These are phyloP conservation scores for Pituophis catenifer DNA, from an alignment of 2,113 vertebrate species.

Conservation along the genomic window DNA sequence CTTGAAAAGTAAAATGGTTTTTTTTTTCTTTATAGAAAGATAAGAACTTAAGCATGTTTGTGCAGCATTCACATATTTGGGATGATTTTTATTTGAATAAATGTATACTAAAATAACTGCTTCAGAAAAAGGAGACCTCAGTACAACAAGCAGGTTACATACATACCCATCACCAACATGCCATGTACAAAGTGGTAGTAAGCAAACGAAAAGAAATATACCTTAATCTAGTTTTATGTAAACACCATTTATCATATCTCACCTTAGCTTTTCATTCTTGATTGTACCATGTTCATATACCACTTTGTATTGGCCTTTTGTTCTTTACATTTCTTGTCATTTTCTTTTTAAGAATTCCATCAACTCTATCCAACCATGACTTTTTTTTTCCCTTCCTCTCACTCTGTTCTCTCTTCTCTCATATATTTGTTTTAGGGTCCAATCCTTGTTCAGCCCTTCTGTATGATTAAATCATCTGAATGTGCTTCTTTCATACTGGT, in stretches of 20 bases:
- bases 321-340: background rate
- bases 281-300: background rate
- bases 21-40: background rate
- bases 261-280: background rate
- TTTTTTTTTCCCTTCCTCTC: background rate
- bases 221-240: background rate
- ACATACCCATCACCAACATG: background rate
- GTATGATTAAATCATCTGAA: background rate
- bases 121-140: background rate
- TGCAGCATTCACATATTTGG: slow-evolving; percentile 1
- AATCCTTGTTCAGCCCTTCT: background rate
- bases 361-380: background rate
- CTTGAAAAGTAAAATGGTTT: slow-evolving; percentile 5
- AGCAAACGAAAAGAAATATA: background rate
- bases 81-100: background rate
- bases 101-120: too few relatives aligned
- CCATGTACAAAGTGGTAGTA: background rate
- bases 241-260: background rate
- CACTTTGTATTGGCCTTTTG: background rate
- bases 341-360: background rate
- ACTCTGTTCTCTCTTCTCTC: background rate
- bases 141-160: background rate
- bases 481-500: background rate
- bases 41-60: background rate
- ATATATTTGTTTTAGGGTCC: background rate